These are phyloP conservation scores for Drosophila tani DNA, from an alignment of 1,140 invertebrate genomes.

Conservation along the genomic window DNA sequence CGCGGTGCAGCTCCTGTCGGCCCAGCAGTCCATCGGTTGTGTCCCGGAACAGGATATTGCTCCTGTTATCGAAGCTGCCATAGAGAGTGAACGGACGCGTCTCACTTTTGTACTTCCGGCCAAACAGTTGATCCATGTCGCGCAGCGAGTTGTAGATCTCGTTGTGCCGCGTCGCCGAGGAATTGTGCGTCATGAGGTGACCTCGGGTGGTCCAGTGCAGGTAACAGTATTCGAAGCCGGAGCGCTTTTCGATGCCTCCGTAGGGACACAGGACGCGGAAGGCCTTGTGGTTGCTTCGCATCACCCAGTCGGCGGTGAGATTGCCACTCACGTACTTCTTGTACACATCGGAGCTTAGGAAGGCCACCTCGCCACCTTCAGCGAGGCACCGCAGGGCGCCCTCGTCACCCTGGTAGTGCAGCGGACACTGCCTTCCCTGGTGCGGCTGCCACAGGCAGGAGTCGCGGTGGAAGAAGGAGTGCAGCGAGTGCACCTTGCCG, in stretches of 20 bases:
- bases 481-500: constrained; percentile 67
- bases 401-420: constrained; percentile 85
- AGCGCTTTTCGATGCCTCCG: constrained; percentile 80
- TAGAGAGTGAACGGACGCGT: constrained; percentile 89
- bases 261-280: constrained; percentile 86
- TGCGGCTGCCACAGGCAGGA: constrained; percentile 87
- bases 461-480: constrained; percentile 87
- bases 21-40: constrained; percentile 86
- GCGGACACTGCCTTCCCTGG: constrained; percentile 61
- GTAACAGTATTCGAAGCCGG: constrained; percentile 87
- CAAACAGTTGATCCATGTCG: constrained; percentile 89
- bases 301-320: constrained; percentile 65
- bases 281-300: constrained; percentile 43
- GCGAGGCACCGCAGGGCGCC: constrained; percentile 92
- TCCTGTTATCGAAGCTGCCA: constrained; percentile 87
- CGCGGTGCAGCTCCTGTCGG: constrained; percentile 79
- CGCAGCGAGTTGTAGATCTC: constrained; percentile 89
- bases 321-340: constrained; percentile 87
- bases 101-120: constrained; percentile 87
- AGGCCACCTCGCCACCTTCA: constrained; percentile 93
- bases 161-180: constrained; percentile 86
- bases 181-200: constrained; percentile 87
- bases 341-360: constrained; percentile 90
- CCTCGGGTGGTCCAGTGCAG: constrained; percentile 90
- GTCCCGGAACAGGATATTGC: constrained; percentile 89